Percentiles rank a stretch among this genome's conserved stretches.
Evolutionary conservation across 2,113 vertebrate genomes (phyloP).

Genomic region (Callionymus lyra): DNA sequence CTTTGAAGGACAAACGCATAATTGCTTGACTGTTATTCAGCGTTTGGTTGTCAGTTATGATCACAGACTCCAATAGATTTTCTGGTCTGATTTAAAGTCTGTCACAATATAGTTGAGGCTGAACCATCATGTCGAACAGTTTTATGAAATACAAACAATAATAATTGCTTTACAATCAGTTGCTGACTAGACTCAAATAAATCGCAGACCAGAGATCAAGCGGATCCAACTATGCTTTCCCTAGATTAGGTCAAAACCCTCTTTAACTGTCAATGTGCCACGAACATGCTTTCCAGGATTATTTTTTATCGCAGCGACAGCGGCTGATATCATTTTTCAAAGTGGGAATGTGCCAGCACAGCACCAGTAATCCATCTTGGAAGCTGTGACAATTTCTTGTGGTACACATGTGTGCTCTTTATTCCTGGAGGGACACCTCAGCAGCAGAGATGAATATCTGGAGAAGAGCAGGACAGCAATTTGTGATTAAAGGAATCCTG

Average conservation of each 20-base stretch:
- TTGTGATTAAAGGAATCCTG: slow-evolving; percentile 62
- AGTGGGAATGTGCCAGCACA: slow-evolving; percentile 64
- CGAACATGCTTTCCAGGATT: slow-evolving; percentile 50
- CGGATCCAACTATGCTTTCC: slow-evolving; percentile 54
- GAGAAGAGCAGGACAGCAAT: slow-evolving; percentile 43
- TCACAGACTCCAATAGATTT: slow-evolving; percentile 31
- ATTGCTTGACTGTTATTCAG: slow-evolving; percentile 3
- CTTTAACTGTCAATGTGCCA: slow-evolving; percentile 37
- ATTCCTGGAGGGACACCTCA: slow-evolving; percentile 64
- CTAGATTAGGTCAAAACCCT: slow-evolving; percentile 55
- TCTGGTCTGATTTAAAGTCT: slow-evolving; percentile 41
- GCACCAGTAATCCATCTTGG: slow-evolving; percentile 72
- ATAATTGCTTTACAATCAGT: slow-evolving; percentile 1
- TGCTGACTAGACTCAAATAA: slow-evolving; percentile 33
- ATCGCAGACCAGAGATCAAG: slow-evolving; percentile 40
- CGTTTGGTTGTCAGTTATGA: slow-evolving; percentile 32
- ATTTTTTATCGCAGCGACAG: slow-evolving; percentile 65
- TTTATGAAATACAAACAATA: neutral
- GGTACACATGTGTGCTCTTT: slow-evolving; percentile 65
- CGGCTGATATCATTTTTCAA: slow-evolving; percentile 71
- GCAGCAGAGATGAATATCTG: slow-evolving; percentile 62
- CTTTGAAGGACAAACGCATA: slow-evolving; percentile 7
- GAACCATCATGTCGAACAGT: too few species aligned
- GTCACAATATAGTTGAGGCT: neutral
- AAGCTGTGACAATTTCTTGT: slow-evolving; percentile 63